Base-by-base conservation (phyloP, 1,140 invertebrate species). In the Spodoptera frugiperda region DNA sequence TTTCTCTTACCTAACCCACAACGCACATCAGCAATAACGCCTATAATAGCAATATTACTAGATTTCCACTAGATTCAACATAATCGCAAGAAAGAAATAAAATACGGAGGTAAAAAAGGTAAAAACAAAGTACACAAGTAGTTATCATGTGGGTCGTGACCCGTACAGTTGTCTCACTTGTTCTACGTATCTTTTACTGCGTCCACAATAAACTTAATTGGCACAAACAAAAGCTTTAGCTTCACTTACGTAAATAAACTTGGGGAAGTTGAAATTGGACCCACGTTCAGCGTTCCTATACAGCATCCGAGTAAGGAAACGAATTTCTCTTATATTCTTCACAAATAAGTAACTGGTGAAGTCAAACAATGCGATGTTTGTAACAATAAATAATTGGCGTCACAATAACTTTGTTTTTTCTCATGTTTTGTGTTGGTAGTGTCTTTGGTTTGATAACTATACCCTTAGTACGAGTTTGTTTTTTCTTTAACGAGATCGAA, bases 131-230 rank as follows among this genome's bases (percentile, higher is more conserved):
- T 57, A 44, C 30, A 53, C 49, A 57, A 54, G 53, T 71, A 71
- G 49, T 54, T 71, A 71, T 71, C 67, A 71, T 71, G 49, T 71
- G 54, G 51, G 67, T 71, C 67, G 49, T 54, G 67, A 71, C 67
- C 67, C 51, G 67, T 8, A 19, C 53, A 71, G 15, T 71, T 46
- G 68, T 71, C 51, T 71, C 68, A 57, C 68, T 71, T 57, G 68
- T 71, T 71, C 51, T 6, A 54, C 68, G 68, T 71, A 55, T 71
- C 68, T 71, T 71, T 71, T 71, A 71, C 68, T 55, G 68, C 53
- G 68, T 71, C 68, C 68, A 54, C 68, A 71, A 71, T 71, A 71
- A 71, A 71, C 51, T 57, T 71, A 71, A 71, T 71, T 71, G 68
- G 68, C 68, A 71, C 68, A 71, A 71, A 71, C 68, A 71, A 55